A percentile compares a stretch with the other conserved stretches of the same genome.
These are phyloP conservation scores for Cosmopolites sordidus DNA, from an alignment of 2,888 invertebrate species.

Conservation along the genomic window DNA sequence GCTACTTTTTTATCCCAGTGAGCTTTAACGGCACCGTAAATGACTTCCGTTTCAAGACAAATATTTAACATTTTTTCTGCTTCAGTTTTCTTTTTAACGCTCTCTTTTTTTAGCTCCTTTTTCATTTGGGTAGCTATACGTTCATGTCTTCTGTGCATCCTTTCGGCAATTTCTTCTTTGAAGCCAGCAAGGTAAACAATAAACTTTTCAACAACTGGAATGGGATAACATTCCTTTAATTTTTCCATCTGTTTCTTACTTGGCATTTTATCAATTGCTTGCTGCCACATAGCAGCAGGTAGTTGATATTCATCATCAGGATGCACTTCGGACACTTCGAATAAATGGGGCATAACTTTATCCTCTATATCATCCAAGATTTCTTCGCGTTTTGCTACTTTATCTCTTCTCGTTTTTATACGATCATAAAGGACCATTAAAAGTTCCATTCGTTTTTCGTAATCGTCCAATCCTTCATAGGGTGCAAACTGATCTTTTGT, in stretches of 20 bases:
- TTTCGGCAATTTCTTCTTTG: slow-evolving; percentile 44
- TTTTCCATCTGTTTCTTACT: slow-evolving; percentile 38
- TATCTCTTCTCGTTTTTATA: slow-evolving; percentile 35
- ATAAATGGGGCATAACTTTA: slow-evolving; percentile 35
- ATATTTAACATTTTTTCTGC: slow-evolving; percentile 37
- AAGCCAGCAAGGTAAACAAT: slow-evolving; percentile 39
- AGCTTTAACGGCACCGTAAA: slow-evolving; percentile 36
- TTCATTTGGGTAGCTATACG: slow-evolving; percentile 45
- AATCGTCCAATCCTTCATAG: slow-evolving; percentile 37
- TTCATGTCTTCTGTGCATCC: slow-evolving; percentile 45
- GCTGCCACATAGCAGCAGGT: slow-evolving; percentile 46
- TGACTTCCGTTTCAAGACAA: slow-evolving; percentile 33
- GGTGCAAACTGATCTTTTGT: slow-evolving; percentile 36
- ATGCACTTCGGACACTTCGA: slow-evolving; percentile 37
- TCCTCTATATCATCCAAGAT: slow-evolving; percentile 43
- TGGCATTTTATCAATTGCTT: slow-evolving; percentile 44
- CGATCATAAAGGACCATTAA: slow-evolving; percentile 41
- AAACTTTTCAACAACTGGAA: slow-evolving; percentile 42
- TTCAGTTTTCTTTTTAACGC: slow-evolving; percentile 38
- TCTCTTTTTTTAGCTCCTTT: slow-evolving; percentile 44
- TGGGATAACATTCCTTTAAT: slow-evolving; percentile 40
- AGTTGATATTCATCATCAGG: slow-evolving; percentile 41
- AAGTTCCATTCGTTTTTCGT: slow-evolving; percentile 38
- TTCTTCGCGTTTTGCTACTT: slow-evolving; percentile 42
- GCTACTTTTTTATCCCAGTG: slow-evolving; percentile 37